A percentile compares a stretch with the other conserved stretches of the same genome.
These are phyloP conservation scores for Caenorhabditis japonica DNA, from an alignment of 2,888 invertebrate genomes.

Conservation along the genomic window DNA sequence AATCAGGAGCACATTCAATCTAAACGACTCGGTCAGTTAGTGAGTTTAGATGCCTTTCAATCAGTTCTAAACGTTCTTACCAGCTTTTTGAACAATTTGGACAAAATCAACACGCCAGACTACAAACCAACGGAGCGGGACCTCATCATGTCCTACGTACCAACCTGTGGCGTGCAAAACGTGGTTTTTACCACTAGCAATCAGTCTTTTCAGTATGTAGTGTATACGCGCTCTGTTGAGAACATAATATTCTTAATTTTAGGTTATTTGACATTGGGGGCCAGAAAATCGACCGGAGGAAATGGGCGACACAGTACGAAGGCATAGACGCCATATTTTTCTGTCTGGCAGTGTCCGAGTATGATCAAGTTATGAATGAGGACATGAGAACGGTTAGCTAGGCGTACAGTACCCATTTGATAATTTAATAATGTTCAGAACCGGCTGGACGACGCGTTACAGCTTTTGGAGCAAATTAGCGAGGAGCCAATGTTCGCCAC, in stretches of 20 bases:
- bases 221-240: neutral
- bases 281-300: conserved; percentile 63
- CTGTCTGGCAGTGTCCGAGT: conserved; percentile 70
- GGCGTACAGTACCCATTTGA: neutral
- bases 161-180: conserved; percentile 71
- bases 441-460: conserved; percentile 63
- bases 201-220: conserved; percentile 65
- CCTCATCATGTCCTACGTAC: conserved; percentile 71
- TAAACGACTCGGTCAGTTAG: conserved; percentile 71
- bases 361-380: conserved; percentile 68
- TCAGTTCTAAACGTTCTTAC: conserved; percentile 16
- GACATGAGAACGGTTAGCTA: conserved; percentile 57
- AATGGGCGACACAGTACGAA: conserved; percentile 71
- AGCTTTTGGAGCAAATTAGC: conserved; percentile 58
- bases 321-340: conserved; percentile 73
- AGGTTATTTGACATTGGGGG: conserved; percentile 69
- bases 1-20: conserved; percentile 62
- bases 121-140: conserved; percentile 68
- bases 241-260: neutral
- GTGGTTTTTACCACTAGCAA: conserved; percentile 65
- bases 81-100: conserved; percentile 67
- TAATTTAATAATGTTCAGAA: conserved; percentile 49
- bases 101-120: conserved; percentile 59
- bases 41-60: conserved; percentile 13
- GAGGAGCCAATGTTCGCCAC: conserved; percentile 62